Conservation (phyloP, 2,888 invertebrate species). For the Dendrolimus houi region DNA sequence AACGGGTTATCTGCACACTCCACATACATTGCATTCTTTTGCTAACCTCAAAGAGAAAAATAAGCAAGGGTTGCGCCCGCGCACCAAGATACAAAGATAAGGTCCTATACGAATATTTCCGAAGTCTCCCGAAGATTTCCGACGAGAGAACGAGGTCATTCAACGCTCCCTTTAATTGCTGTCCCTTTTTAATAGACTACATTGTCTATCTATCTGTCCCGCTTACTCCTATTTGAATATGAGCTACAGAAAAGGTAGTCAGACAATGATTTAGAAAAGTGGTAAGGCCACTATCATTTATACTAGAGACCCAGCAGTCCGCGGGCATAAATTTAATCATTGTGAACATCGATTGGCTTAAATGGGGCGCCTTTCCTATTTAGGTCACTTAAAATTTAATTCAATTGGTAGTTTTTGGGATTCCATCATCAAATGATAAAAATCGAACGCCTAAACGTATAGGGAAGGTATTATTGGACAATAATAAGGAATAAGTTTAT, state of each 20-base stretch:
- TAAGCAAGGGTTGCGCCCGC: slow-evolving; percentile 51
- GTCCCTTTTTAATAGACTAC: slow-evolving; percentile 48
- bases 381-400: background rate
- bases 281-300: slow-evolving; percentile 34
- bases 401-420: background rate
- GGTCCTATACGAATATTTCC: slow-evolving; percentile 41
- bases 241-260: slow-evolving; percentile 40
- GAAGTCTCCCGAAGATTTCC: slow-evolving; percentile 34
- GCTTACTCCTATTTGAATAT: slow-evolving; percentile 48
- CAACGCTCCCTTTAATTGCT: slow-evolving; percentile 56
- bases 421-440: too few species aligned
- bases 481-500: too few species aligned
- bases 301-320: slow-evolving; percentile 22
- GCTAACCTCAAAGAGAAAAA: slow-evolving; percentile 19
- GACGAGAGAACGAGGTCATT: slow-evolving; percentile 46
- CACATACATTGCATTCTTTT: slow-evolving; percentile 24
- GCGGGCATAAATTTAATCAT: slow-evolving; percentile 54
- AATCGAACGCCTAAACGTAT: too few species aligned
- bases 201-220: slow-evolving; percentile 27
- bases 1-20: slow-evolving; percentile 16
- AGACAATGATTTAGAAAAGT: slow-evolving; percentile 55
- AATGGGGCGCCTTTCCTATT: background rate
- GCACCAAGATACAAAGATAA: slow-evolving; percentile 56
- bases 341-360: slow-evolving; percentile 39
- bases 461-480: too few species aligned